phyloP scores from a whole-genome alignment of 2,113 vertebrate species.

The Nettapus auritus region DNA sequence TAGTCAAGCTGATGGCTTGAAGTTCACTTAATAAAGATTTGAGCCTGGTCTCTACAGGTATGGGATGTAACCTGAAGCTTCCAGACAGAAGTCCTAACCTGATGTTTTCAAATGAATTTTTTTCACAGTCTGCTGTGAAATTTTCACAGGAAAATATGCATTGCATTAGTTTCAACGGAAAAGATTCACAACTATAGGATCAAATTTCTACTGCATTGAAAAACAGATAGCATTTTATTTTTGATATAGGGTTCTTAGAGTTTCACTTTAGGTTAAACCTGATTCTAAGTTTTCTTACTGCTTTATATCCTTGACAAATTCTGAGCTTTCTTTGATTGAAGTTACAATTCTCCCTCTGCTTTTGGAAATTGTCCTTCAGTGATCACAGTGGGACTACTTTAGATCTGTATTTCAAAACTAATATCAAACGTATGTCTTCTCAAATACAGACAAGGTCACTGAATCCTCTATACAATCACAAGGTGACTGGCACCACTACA shows the following conservation, averaged over 20 bases:
- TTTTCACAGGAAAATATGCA: accelerated
- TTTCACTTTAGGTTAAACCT: background rate
- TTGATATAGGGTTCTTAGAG: background rate
- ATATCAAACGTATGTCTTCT: accelerated
- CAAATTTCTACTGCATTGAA: background rate
- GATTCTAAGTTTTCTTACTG: background rate
- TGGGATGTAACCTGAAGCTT: background rate
- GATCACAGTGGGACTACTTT: background rate
- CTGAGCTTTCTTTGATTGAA: background rate
- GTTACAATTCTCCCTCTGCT: background rate
- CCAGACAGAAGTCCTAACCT: background rate
- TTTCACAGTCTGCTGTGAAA: accelerated
- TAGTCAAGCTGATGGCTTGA: accelerated
- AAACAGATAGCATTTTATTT: background rate
- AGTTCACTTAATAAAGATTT: background rate
- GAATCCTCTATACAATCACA: background rate
- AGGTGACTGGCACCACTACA: background rate
- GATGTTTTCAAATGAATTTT: background rate
- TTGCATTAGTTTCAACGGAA: background rate
- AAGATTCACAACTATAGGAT: background rate
- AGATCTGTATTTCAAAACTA: background rate
- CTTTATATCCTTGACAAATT: background rate
- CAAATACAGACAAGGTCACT: background rate
- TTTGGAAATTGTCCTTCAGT: background rate
- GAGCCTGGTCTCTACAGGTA: background rate